These are phyloP conservation scores for Orthosia incerta DNA, from an alignment of 2,888 invertebrate genomes.

Conservation along the genomic window DNA sequence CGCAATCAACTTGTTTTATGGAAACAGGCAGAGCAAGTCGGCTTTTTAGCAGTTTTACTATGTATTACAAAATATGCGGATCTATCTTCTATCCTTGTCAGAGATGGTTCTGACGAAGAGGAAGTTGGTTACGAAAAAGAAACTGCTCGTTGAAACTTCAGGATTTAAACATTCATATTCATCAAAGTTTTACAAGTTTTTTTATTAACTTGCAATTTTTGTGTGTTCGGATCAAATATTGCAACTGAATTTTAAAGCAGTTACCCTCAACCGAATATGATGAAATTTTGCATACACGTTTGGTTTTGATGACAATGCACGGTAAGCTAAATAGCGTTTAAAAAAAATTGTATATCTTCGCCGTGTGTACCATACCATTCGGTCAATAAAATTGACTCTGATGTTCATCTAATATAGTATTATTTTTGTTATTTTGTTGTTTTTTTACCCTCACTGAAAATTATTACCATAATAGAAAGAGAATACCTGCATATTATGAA, in stretches of 20 bases:
- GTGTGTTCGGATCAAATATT: too few relatives aligned
- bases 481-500: background rate
- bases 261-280: too few relatives aligned
- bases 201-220: too few relatives aligned
- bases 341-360: too few relatives aligned
- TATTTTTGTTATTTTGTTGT: too few relatives aligned
- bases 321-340: too few relatives aligned
- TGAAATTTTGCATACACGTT: too few relatives aligned
- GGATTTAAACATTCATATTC: background rate
- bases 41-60: constrained; percentile 5
- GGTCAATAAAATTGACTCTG: background rate
- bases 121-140: background rate
- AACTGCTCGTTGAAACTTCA: background rate
- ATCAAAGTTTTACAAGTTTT: background rate
- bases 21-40: background rate
- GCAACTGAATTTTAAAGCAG: too few relatives aligned
- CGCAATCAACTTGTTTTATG: constrained; percentile 31
- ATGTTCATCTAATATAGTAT: background rate
- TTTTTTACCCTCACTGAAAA: too few relatives aligned
- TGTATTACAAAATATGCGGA: background rate
- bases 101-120: background rate
- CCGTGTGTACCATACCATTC: background rate
- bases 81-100: background rate
- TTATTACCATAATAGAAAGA: background rate
- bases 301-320: too few relatives aligned